Conservation (phyloP, 2,113 vertebrate species). For the Pluvialis apricaria region DNA sequence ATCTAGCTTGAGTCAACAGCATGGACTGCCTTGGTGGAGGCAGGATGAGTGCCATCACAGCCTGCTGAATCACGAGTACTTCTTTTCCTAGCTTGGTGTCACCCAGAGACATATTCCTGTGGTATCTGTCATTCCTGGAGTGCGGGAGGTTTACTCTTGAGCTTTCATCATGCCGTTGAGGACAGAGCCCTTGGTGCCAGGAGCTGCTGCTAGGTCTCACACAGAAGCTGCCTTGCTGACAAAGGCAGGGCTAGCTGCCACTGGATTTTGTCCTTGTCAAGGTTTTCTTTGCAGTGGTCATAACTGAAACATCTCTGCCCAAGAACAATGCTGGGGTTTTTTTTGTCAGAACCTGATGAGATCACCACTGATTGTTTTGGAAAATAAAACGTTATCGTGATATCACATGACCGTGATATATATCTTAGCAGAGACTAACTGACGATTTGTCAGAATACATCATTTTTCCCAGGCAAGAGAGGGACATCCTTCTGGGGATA, state of each 20-base stretch:
- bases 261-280: fast-evolving
- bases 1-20: background rate
- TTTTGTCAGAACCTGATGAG: background rate
- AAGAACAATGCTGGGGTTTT: background rate
- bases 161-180: background rate
- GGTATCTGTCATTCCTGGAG: background rate
- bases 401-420: background rate
- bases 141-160: fast-evolving
- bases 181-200: background rate
- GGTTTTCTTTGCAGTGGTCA: background rate
- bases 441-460: background rate
- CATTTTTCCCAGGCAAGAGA: background rate
- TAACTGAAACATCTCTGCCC: background rate
- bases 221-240: background rate
- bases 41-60: background rate
- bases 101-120: background rate
- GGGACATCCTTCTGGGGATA: background rate
- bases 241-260: background rate
- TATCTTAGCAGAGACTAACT: background rate
- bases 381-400: background rate
- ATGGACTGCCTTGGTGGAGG: background rate
- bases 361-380: background rate
- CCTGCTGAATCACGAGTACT: background rate
- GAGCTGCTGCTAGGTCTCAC: background rate
- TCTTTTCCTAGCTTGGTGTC: too few relatives aligned